Percentiles rank a stretch among this genome's conserved stretches.
Evolutionary conservation across 2,888 invertebrate genomes (phyloP).

Genomic region (Mesochorus sp.): DNA sequence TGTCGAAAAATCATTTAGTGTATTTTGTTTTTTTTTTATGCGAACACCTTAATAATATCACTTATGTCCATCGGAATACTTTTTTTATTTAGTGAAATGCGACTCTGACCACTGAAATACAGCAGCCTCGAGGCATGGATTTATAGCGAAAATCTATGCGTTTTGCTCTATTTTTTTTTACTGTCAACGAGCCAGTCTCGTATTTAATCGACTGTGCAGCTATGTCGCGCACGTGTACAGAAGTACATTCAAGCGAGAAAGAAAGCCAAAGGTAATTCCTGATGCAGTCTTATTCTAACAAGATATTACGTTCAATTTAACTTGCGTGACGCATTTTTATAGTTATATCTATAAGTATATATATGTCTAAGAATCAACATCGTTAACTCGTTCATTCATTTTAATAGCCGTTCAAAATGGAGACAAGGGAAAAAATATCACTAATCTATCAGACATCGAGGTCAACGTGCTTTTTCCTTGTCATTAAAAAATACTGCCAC

Average conservation of each 20-base stretch:
- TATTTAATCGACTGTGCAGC: conserved; percentile 17
- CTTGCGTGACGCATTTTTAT: conserved; percentile 10
- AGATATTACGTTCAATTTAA: conserved; percentile 10
- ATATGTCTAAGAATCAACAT: neutral
- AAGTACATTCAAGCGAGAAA: conserved; percentile 39
- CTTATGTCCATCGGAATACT: neutral
- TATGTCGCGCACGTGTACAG: conserved; percentile 18
- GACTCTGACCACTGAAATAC: neutral
- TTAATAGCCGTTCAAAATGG: conserved; percentile 13
- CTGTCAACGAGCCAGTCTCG: conserved; percentile 4
- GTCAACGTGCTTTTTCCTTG: conserved; percentile 53
- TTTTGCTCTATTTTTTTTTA: conserved; percentile 1
- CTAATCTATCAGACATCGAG: conserved; percentile 47
- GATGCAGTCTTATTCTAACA: conserved; percentile 35
- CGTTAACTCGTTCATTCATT: conserved; percentile 39
- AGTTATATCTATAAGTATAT: neutral
- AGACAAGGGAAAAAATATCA: conserved; percentile 1
- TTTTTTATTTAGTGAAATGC: conserved; percentile 26
- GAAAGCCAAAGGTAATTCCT: conserved; percentile 33
- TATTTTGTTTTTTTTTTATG: neutral
- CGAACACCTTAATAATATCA: neutral
- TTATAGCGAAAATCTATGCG: neutral
- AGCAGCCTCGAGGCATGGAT: conserved; percentile 23
- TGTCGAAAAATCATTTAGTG: neutral
- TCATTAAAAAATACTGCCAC: conserved; percentile 33